Conservation (phyloP, 2,797 vertebrate species). For the Phrynocephalus forsythii region DNA sequence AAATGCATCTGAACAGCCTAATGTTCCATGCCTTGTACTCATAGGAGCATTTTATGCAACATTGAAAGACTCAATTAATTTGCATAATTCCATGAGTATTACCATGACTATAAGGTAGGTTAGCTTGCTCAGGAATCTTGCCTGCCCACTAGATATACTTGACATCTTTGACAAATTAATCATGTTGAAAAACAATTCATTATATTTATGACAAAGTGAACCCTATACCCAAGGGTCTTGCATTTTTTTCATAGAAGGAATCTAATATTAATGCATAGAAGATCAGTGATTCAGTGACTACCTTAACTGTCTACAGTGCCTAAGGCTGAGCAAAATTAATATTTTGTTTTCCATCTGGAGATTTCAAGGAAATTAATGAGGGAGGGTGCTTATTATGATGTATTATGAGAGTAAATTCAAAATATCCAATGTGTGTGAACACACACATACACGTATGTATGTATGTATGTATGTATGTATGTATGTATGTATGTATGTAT, state of each 20-base stretch:
- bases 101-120: constrained; percentile 93
- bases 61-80: constrained; percentile 99
- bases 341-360: constrained; percentile 99
- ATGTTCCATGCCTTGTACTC: constrained; percentile 98
- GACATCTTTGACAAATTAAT: constrained; percentile 93
- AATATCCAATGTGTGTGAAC: constrained; percentile 71
- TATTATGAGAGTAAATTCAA: constrained; percentile 90
- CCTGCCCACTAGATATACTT: constrained; percentile 83
- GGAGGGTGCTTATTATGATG: constrained; percentile 91
- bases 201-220: constrained; percentile 99
- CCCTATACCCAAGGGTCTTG: constrained; percentile 85
- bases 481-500: no score
- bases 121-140: constrained; percentile 85
- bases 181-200: constrained; percentile 97
- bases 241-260: constrained; percentile 84
- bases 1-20: constrained; percentile 92
- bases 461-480: no score
- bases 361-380: constrained; percentile 99
- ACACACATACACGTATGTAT: no score
- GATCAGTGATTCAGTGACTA: constrained; percentile 95
- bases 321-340: constrained; percentile 99
- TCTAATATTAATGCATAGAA: constrained; percentile 91
- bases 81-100: constrained; percentile 97
- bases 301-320: constrained; percentile 94
- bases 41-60: constrained; percentile 98